Percentiles rank a stretch among this genome's conserved stretches.
phyloP scores from a whole-genome alignment of 2,888 invertebrate species.

The Encarsia formosa region DNA sequence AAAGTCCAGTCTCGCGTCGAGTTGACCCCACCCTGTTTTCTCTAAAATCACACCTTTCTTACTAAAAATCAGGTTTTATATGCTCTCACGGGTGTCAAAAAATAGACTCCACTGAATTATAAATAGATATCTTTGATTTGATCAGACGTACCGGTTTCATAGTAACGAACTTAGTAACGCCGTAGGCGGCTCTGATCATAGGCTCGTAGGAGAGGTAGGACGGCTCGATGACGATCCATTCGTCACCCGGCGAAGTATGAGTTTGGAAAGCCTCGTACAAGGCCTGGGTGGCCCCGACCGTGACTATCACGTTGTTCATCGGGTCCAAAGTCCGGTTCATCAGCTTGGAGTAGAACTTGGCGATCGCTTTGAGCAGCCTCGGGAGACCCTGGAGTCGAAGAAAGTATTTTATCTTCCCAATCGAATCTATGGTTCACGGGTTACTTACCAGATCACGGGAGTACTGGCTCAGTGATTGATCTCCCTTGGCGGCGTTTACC shows the following conservation, averaged over 20 bases:
- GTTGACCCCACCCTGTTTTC: too few species aligned
- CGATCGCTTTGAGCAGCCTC: neutral
- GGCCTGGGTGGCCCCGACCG: neutral
- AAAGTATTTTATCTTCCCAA: too few species aligned
- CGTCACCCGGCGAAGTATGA: neutral
- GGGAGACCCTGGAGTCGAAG: neutral
- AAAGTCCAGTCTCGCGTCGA: neutral
- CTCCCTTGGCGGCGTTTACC: too few species aligned
- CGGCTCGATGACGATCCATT: conserved; percentile 1
- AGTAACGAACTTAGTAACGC: neutral
- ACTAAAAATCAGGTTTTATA: too few species aligned
- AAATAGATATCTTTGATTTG: neutral
- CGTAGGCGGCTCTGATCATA: neutral
- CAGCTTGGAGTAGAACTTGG: neutral
- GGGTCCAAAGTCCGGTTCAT: neutral
- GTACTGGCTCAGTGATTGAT: too few species aligned
- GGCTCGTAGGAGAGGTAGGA: neutral
- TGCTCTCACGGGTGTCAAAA: too few species aligned
- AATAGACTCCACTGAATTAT: too few species aligned
- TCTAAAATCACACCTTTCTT: too few species aligned
- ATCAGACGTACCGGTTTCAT: neutral
- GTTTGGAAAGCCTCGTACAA: neutral
- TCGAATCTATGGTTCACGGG: too few species aligned
- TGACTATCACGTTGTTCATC: neutral
- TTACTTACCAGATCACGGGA: too few species aligned